Conservation (phyloP, 2,113 vertebrate species). For the Xiphorhynchus elegans region DNA sequence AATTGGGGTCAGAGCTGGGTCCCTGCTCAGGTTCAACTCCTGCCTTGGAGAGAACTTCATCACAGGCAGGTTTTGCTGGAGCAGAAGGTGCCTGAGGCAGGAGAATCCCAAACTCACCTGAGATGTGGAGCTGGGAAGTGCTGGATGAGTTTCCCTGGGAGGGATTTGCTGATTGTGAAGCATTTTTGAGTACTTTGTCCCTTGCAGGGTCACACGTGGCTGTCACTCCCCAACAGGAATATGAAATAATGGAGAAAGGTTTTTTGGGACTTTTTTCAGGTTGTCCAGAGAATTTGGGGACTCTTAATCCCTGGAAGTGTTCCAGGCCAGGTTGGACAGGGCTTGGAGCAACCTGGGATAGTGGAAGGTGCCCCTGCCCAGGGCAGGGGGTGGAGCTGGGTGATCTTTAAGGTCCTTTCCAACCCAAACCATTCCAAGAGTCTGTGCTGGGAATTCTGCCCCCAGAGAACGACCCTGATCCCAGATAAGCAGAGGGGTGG, state of each 20-base stretch:
- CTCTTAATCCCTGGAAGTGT: not conserved
- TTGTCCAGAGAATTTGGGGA: not conserved
- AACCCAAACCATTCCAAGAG: not conserved
- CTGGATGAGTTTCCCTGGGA: not conserved
- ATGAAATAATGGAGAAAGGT: not conserved
- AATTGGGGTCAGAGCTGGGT: not conserved
- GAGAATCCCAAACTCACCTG: not conserved
- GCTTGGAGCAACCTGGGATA: not conserved
- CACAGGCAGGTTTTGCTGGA: not conserved
- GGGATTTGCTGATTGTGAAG: not conserved
- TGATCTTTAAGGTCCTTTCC: not conserved
- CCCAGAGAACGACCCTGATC: not conserved
- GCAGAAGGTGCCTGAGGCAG: conserved; percentile 6
- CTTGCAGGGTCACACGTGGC: not conserved
- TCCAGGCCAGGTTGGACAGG: not conserved
- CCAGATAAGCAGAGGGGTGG: not conserved
- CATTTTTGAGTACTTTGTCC: not conserved
- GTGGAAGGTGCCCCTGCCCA: not conserved
- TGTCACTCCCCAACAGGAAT: not conserved
- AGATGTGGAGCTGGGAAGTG: not conserved
- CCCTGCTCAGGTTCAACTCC: not conserved
- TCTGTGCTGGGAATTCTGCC: not conserved
- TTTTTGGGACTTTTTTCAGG: not conserved
- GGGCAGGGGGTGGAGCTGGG: not conserved
- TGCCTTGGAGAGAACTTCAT: not conserved